Conservation (phyloP, 2,888 invertebrate species). For the Hirtodrosophila duncani region DNA sequence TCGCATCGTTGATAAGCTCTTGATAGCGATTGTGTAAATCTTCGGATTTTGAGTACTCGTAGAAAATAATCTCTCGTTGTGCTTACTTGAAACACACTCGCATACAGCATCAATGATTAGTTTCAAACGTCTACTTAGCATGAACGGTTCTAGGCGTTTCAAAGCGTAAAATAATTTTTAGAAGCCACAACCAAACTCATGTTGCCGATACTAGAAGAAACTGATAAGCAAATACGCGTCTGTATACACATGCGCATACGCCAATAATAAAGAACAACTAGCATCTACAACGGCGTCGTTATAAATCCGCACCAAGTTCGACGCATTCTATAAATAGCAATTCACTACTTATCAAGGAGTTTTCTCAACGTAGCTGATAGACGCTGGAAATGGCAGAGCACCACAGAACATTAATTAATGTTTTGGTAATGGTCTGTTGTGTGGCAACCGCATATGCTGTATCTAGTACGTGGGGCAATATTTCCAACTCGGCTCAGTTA, state of each 20-base stretch:
- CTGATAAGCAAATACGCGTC: conserved; percentile 33
- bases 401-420: conserved; percentile 15
- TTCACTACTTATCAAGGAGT: conserved; percentile 7
- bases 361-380: neutral
- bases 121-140: conserved; percentile 59
- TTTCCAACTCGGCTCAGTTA: conserved; percentile 73
- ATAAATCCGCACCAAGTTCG: conserved; percentile 25
- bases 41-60: conserved; percentile 36
- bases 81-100: conserved; percentile 23
- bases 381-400: conserved; percentile 23
- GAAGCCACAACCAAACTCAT: conserved; percentile 20
- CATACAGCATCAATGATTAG: conserved; percentile 54
- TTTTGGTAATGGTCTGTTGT: conserved; percentile 40
- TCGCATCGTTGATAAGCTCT: conserved; percentile 39
- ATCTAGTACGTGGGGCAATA: conserved; percentile 75
- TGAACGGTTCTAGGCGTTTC: conserved; percentile 31
- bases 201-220: conserved; percentile 16
- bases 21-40: conserved; percentile 38
- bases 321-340: conserved; percentile 22
- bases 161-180: conserved; percentile 6
- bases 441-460: conserved; percentile 62
- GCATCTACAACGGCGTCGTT: conserved; percentile 1
- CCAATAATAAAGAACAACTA: conserved; percentile 7
- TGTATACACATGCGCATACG: conserved; percentile 15
- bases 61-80: conserved; percentile 34